Evolutionary conservation across 2,797 vertebrate species (phyloP).

Genomic region (Protosalanx chinensis): DNA sequence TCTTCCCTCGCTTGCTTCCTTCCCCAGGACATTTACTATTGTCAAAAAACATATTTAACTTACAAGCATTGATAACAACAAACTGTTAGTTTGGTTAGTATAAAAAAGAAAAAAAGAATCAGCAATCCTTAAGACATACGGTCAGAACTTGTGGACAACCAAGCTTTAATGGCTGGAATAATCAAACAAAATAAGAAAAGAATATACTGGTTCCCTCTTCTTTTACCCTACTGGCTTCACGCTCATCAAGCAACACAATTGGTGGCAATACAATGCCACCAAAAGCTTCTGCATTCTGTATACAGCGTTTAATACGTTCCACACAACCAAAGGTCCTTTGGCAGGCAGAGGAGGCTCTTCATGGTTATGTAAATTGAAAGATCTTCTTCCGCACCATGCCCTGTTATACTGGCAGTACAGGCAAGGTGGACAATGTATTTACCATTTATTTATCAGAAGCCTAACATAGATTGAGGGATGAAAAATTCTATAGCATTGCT

Average conservation of each 20-base stretch:
- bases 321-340: background rate
- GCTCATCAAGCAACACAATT: slow-evolving; percentile 1
- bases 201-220: slow-evolving; percentile 25
- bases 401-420: no score
- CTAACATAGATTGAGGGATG: background rate
- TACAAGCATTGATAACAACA: background rate
- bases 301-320: background rate
- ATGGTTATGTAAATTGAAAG: no score
- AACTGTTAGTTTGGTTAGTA: background rate
- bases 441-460: no score
- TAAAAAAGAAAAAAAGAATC: slow-evolving; percentile 26
- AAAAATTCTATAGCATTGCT: background rate
- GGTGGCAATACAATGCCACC: background rate
- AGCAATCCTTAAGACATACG: slow-evolving; percentile 32
- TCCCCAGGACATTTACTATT: background rate
- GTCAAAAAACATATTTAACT: background rate
- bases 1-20: background rate
- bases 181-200: slow-evolving; percentile 20
- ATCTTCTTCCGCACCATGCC: no score
- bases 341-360: no score
- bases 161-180: slow-evolving; percentile 25
- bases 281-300: background rate
- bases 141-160: slow-evolving; percentile 28
- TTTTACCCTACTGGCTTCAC: slow-evolving; percentile 26
- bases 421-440: no score